Base-by-base conservation (phyloP, 2,797 vertebrate genomes). In the Odontamblyopus rebecca region DNA sequence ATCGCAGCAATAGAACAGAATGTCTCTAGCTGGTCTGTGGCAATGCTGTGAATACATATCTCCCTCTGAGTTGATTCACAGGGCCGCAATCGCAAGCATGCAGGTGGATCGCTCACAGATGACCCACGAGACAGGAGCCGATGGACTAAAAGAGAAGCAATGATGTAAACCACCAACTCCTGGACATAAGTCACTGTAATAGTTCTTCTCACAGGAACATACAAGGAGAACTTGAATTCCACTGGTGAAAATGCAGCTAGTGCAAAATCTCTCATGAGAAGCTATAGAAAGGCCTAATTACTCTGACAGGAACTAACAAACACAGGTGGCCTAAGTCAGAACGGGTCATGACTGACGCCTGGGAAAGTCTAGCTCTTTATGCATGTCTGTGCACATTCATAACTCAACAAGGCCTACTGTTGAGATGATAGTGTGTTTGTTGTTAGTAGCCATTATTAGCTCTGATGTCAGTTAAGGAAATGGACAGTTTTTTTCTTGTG, bases 31-130 rank as follows among this genome's bases (percentile, higher is more conserved):
- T 82, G 81, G 69, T 88, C 79, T 77, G 69, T 77, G 80, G 84
- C 86, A 87, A 81, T 69, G 73, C 71, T 61, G 85, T 83, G 74
- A 90, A 93, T 91, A 90, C 84, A 90, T 87, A 73, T 82, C 78
- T 85, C 81, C 74, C 64, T 82, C 76, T 82, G 82, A 80, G 81
- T 80, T 73, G 67, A 56, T 32, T 70, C 71, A 64, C 74, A 71
- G 69, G 16, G 59, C 73, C 68, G 68, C 66, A 74, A 77, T 77
- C 75, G 68, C 72, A 81, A 57, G 77, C 77, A 69, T 1, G 32
- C 78, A 86, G 78, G 73, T 78, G 65, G 67, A 73, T 19, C 61
- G 18, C 19, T 77, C 50, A 69, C 19, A 61, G 57, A 3, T 26
- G 32, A 76, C 74, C 66, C 57, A 19, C 12, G 75, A 68, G 54